phyloP scores from a whole-genome alignment of 2,113 vertebrate species.

The Puntigrus tetrazona region DNA sequence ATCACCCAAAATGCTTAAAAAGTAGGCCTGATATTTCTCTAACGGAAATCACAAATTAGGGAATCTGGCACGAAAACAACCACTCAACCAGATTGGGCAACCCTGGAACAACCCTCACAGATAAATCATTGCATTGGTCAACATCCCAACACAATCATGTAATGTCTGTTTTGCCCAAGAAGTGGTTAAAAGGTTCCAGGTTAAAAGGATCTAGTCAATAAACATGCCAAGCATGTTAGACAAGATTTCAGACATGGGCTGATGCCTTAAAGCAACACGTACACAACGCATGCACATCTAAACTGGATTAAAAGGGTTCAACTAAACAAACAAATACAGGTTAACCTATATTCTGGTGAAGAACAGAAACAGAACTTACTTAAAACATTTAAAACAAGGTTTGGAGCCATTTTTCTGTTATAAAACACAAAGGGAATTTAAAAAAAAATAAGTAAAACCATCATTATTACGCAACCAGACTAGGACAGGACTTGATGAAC shows the following conservation, averaged over 20 bases:
- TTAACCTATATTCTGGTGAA: background rate
- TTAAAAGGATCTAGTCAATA: conserved; percentile 31
- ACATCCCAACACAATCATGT: background rate
- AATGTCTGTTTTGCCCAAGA: background rate
- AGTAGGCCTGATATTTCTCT: background rate
- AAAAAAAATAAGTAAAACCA: background rate
- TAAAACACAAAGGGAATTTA: background rate
- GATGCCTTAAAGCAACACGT: conserved; percentile 17
- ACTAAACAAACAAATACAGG: background rate
- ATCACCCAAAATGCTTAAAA: background rate
- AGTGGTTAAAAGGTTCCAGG: conserved; percentile 14
- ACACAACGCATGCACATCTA: background rate
- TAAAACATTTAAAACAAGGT: background rate
- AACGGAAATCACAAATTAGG: background rate
- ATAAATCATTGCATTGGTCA: background rate
- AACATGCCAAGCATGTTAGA: conserved; percentile 44
- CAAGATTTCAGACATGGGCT: conserved; percentile 32
- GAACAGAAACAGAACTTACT: background rate
- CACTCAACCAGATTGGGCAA: conserved; percentile 15
- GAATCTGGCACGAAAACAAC: background rate
- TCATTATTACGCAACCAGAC: background rate
- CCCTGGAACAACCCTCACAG: background rate
- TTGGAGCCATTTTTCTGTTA: background rate
- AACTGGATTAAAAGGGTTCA: background rate
- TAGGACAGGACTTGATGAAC: background rate